phyloP scores from a whole-genome alignment of 1,140 invertebrate species.

The Drosophila oshimai region DNA sequence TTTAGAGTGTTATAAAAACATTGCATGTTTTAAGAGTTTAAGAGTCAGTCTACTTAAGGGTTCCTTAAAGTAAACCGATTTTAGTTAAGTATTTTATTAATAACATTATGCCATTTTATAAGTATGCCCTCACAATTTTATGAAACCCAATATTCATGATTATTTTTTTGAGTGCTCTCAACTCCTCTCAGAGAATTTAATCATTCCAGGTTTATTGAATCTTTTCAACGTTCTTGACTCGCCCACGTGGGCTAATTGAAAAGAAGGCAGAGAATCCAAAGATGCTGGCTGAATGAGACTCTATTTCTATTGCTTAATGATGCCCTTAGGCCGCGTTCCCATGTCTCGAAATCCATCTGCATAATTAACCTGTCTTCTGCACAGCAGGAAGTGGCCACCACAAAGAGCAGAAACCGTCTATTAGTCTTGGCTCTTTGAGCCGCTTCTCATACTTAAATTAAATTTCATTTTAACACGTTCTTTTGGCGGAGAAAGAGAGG shows the following conservation, averaged over 20 bases:
- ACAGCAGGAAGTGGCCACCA: conserved; percentile 59
- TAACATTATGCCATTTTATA: too few relatives aligned
- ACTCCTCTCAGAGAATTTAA: conserved; percentile 20
- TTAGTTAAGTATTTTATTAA: too few relatives aligned
- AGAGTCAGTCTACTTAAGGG: too few relatives aligned
- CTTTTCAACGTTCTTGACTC: conserved; percentile 1
- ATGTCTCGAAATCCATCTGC: conserved; percentile 47
- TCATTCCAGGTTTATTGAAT: conserved; percentile 26
- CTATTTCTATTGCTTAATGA: conserved; percentile 21
- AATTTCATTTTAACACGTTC: conserved; percentile 79
- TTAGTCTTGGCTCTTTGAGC: conserved; percentile 46
- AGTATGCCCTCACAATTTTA: too few relatives aligned
- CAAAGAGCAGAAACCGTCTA: conserved; percentile 58
- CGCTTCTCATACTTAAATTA: conserved; percentile 72
- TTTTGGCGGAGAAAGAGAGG: conserved; percentile 26
- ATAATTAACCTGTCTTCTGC: conserved; percentile 63
- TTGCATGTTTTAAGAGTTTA: too few relatives aligned
- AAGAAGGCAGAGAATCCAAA: conserved; percentile 34
- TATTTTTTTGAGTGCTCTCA: conserved; percentile 3
- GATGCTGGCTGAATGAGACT: conserved; percentile 30
- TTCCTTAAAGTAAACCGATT: too few relatives aligned
- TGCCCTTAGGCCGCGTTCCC: conserved; percentile 34
- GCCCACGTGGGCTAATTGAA: conserved; percentile 35
- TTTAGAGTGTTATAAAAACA: too few relatives aligned
- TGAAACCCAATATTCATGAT: too few relatives aligned